These are phyloP conservation scores for Odontophorus gujanensis DNA, from an alignment of 2,113 vertebrate genomes.

Conservation along the genomic window DNA sequence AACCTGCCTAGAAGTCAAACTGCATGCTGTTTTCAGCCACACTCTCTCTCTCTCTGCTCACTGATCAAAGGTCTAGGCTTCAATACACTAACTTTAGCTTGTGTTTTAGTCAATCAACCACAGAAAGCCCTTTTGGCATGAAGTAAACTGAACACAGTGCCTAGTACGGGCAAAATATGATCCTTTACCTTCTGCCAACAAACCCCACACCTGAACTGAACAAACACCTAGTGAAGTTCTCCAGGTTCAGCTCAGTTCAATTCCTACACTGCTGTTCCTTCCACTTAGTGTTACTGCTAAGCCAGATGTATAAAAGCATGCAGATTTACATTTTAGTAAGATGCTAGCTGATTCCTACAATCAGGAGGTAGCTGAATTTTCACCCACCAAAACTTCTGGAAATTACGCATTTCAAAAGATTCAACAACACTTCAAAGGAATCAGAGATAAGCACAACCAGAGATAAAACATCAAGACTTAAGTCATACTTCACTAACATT, in stretches of 20 bases:
- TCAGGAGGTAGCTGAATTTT: neutral
- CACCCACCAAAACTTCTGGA: neutral
- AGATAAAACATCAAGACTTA: neutral
- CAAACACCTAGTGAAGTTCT: neutral
- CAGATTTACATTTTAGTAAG: neutral
- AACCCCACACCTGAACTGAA: neutral
- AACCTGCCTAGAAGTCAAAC: neutral
- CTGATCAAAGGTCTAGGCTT: neutral
- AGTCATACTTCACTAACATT: neutral
- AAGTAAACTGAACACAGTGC: neutral
- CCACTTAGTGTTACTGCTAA: neutral
- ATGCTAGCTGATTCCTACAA: neutral
- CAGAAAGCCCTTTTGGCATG: too few relatives aligned
- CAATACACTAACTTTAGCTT: neutral
- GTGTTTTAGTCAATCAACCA: neutral
- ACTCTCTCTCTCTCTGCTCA: neutral
- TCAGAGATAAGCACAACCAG: fast-evolving
- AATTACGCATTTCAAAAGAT: neutral
- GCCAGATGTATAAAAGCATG: neutral
- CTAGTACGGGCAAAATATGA: neutral
- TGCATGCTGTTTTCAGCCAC: neutral
- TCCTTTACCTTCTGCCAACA: neutral
- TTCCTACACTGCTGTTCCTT: neutral
- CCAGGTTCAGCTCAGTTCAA: neutral
- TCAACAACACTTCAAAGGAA: neutral